phyloP scores from a whole-genome alignment of 1,140 invertebrate genomes.

The Mamestra configurata region DNA sequence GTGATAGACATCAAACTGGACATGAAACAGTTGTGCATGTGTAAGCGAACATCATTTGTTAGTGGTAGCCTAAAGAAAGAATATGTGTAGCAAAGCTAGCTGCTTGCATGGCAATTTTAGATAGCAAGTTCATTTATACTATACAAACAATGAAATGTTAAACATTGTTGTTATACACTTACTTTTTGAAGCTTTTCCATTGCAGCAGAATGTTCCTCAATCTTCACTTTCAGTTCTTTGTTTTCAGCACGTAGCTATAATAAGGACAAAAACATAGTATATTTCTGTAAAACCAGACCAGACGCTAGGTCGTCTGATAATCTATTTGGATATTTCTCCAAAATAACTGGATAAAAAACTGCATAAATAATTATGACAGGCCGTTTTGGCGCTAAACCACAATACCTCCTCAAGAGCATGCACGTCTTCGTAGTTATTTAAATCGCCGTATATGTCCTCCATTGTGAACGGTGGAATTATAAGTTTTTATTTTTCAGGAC shows the following conservation, averaged over 20 bases:
- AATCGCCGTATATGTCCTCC: conserved; percentile 75
- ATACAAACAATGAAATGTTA: background rate
- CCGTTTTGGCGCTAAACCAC: conserved; percentile 81
- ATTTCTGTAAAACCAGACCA: no score
- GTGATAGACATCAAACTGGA: background rate
- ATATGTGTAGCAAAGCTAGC: no score
- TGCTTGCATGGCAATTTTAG: no score
- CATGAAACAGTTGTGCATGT: background rate
- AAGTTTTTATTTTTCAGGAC: background rate
- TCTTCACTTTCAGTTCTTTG: conserved; percentile 70
- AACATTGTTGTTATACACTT: conserved; percentile 57
- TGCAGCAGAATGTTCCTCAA: conserved; percentile 68
- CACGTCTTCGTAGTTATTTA: conserved; percentile 78
- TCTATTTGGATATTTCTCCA: no score
- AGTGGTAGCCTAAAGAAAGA: background rate
- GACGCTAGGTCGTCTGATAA: no score
- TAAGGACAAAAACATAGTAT: no score
- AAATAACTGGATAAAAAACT: background rate
- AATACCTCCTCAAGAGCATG: conserved; percentile 66
- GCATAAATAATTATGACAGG: conserved; percentile 24
- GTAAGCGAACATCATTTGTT: background rate
- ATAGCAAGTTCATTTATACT: no score
- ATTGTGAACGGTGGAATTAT: conserved; percentile 55
- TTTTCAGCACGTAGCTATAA: conserved; percentile 80
- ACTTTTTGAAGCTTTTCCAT: conserved; percentile 77